Evolutionary conservation across 2,888 invertebrate species (phyloP).

Genomic region (Hecatera dysodea): DNA sequence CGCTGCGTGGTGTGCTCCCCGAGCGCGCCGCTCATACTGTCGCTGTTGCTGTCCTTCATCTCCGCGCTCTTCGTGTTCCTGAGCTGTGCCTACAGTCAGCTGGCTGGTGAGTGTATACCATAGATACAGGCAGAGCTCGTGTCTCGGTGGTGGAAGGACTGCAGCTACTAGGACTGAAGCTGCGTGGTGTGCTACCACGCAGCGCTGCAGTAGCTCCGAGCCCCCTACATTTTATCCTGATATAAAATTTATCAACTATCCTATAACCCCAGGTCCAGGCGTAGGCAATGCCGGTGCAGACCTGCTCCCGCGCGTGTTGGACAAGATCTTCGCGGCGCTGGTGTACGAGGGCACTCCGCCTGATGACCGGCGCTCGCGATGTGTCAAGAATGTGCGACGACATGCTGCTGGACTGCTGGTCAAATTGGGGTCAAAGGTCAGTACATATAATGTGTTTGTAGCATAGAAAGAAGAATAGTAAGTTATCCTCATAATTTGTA

Average conservation of each 20-base stretch:
- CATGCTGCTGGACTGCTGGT: slow-evolving; percentile 98
- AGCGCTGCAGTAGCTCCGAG: no score
- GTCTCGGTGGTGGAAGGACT: no score
- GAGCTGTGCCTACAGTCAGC: slow-evolving; percentile 96
- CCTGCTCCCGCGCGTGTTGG: slow-evolving; percentile 94
- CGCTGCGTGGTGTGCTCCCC: slow-evolving; percentile 94
- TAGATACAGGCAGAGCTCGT: not conserved
- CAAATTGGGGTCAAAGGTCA: slow-evolving; percentile 95
- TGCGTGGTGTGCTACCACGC: no score
- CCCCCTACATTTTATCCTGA: not conserved
- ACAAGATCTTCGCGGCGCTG: slow-evolving; percentile 96
- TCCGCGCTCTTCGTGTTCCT: slow-evolving; percentile 98
- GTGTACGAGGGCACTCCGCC: slow-evolving; percentile 92
- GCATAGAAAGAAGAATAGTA: not conserved
- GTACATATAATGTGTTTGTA: not conserved
- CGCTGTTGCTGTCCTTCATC: slow-evolving; percentile 96
- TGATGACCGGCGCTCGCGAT: slow-evolving; percentile 92
- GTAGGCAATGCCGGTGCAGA: slow-evolving; percentile 85
- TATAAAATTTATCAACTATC: not conserved
- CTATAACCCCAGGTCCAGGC: slow-evolving; percentile 77
- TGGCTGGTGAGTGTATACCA: not conserved
- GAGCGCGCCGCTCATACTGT: slow-evolving; percentile 95
- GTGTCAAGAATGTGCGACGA: slow-evolving; percentile 95
- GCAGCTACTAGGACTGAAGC: no score
- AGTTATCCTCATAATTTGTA: no score